phyloP scores from a whole-genome alignment of 2,888 invertebrate species.

The Standfussiana lucernea region DNA sequence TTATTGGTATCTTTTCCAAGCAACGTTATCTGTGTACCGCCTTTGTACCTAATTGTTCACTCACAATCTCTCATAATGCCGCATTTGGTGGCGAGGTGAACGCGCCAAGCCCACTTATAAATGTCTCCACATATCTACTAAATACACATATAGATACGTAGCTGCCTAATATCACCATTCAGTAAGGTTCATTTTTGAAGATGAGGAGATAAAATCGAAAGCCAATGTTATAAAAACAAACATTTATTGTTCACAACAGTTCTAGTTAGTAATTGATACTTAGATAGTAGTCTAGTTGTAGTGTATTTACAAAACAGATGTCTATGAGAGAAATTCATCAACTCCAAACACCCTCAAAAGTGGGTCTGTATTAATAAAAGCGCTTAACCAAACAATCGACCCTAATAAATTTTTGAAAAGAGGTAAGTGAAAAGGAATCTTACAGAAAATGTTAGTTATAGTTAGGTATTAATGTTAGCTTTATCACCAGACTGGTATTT shows the following conservation, averaged over 20 bases:
- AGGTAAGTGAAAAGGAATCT: not conserved
- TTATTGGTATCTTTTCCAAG: constrained; percentile 56
- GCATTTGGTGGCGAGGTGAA: constrained; percentile 59
- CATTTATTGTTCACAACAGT: constrained; percentile 1
- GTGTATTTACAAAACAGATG: not conserved
- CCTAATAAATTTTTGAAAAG: not conserved
- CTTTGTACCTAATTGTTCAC: constrained; percentile 73
- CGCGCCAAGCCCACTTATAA: constrained; percentile 46
- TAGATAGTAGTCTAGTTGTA: not conserved
- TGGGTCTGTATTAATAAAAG: not conserved
- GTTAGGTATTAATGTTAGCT: not conserved
- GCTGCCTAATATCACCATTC: not conserved
- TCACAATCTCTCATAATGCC: constrained; percentile 69
- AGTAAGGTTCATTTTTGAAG: not conserved
- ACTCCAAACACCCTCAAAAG: not conserved
- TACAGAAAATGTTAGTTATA: not conserved
- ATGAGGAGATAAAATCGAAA: not conserved
- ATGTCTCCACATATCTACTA: constrained; percentile 57
- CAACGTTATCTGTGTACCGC: constrained; percentile 51
- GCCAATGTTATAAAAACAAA: not conserved
- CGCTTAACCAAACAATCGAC: not conserved
- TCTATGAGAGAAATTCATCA: not conserved
- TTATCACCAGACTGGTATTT: not conserved
- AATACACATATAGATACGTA: not conserved
- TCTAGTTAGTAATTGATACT: not conserved